Percentiles rank a stretch among this genome's conserved stretches.
Conservation (phyloP, 2,797 vertebrate species). For the Nasua narica region DNA sequence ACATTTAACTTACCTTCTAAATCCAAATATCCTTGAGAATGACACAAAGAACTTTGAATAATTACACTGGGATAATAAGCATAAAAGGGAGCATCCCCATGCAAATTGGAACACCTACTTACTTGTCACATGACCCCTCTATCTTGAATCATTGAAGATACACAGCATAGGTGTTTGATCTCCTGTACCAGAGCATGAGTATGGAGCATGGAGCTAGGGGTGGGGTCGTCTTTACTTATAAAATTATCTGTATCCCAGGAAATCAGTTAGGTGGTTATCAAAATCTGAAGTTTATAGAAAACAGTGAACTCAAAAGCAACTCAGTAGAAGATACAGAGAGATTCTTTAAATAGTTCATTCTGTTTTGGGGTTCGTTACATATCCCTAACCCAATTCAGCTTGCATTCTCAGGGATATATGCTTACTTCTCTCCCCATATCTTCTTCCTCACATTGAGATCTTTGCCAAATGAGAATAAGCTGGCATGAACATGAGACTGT, state of each 20-base stretch:
- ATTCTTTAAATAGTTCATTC: background rate
- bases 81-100: background rate
- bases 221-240: background rate
- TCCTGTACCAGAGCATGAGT: background rate
- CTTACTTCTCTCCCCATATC: accelerated
- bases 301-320: background rate
- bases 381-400: background rate
- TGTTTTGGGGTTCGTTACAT: background rate
- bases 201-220: accelerated
- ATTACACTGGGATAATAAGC: background rate
- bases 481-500: accelerated
- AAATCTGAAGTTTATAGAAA: background rate
- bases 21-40: background rate
- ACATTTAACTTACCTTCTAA: background rate
- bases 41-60: background rate
- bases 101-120: background rate
- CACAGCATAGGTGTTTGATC: accelerated
- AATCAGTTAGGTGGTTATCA: accelerated
- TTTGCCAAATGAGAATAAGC: background rate
- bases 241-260: background rate
- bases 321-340: background rate
- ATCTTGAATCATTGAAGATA: background rate
- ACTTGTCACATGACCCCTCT: background rate
- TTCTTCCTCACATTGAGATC: background rate
- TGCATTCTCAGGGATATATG: background rate